Evolutionary conservation across 1,140 invertebrate species (phyloP).

Genomic region (Drosophila kurseongensis): DNA sequence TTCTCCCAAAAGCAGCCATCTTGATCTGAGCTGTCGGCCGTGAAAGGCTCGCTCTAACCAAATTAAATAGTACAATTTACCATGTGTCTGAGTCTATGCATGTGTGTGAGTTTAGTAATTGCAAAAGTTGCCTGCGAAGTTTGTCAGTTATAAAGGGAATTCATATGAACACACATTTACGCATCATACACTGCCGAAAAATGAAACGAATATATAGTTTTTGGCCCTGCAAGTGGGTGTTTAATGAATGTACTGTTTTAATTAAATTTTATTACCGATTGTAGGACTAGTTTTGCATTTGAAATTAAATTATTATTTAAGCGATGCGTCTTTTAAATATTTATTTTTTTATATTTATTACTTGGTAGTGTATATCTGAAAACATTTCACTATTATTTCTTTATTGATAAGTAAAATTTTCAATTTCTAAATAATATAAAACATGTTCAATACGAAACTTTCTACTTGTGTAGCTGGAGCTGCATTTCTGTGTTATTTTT

Average conservation of each 20-base stretch:
- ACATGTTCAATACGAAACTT: too few species aligned
- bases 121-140: constrained; percentile 66
- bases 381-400: too few species aligned
- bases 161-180: constrained; percentile 26
- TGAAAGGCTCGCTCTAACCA: constrained; percentile 43
- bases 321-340: neutral
- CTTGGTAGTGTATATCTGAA: too few species aligned
- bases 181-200: constrained; percentile 14
- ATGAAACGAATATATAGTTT: neutral
- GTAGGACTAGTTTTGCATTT: too few species aligned
- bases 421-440: too few species aligned
- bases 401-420: too few species aligned
- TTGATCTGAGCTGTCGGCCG: constrained; percentile 53
- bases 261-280: too few species aligned
- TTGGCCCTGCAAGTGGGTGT: too few species aligned
- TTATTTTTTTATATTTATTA: neutral
- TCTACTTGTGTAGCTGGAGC: neutral
- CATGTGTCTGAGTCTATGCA: constrained; percentile 32
- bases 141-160: constrained; percentile 55
- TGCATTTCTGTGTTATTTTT: constrained; percentile 74
- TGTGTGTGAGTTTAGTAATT: constrained; percentile 70
- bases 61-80: constrained; percentile 55
- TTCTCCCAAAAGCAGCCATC: constrained; percentile 35
- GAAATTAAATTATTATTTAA: too few species aligned
- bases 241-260: too few species aligned